A percentile compares a stretch with the other conserved stretches of the same genome.
These are phyloP conservation scores for Aricia artaxerxes DNA, from an alignment of 2,888 invertebrate genomes.

Conservation along the genomic window DNA sequence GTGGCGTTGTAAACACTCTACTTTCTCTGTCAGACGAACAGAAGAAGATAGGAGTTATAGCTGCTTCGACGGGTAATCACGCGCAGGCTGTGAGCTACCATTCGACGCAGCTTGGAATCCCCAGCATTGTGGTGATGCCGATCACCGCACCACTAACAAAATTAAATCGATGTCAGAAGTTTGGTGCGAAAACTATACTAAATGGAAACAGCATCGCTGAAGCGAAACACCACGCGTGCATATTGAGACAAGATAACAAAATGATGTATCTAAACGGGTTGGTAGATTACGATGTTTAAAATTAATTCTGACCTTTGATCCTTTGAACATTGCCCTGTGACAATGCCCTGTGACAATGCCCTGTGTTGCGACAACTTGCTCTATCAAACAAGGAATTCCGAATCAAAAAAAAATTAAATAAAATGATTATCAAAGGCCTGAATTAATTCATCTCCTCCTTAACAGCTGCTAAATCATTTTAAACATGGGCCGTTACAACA, in stretches of 20 bases:
- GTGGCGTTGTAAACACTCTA: constrained; percentile 93
- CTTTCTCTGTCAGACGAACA: constrained; percentile 86
- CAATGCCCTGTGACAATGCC: not conserved
- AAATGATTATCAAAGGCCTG: no score
- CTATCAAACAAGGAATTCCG: not conserved
- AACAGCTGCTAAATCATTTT: no score
- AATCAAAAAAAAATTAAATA: not conserved
- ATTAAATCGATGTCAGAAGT: constrained; percentile 88
- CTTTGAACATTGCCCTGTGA: not conserved
- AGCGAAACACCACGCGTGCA: constrained; percentile 88
- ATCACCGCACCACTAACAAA: constrained; percentile 93
- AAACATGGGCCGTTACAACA: no score
- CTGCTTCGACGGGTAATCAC: constrained; percentile 96
- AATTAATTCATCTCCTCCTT: not conserved
- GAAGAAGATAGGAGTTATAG: constrained; percentile 88
- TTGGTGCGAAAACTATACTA: constrained; percentile 89
- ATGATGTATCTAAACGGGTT: constrained; percentile 93
- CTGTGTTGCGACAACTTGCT: not conserved
- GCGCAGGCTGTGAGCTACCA: constrained; percentile 89
- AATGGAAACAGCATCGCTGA: constrained; percentile 88
- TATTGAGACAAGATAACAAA: constrained; percentile 84
- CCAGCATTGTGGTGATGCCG: constrained; percentile 95
- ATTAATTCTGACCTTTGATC: not conserved
- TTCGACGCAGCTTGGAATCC: constrained; percentile 83
- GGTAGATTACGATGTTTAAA: constrained; percentile 42